Percentiles rank a stretch among this genome's conserved stretches.
phyloP scores from a whole-genome alignment of 1,140 invertebrate genomes.

The Adoxophyes honmai region DNA sequence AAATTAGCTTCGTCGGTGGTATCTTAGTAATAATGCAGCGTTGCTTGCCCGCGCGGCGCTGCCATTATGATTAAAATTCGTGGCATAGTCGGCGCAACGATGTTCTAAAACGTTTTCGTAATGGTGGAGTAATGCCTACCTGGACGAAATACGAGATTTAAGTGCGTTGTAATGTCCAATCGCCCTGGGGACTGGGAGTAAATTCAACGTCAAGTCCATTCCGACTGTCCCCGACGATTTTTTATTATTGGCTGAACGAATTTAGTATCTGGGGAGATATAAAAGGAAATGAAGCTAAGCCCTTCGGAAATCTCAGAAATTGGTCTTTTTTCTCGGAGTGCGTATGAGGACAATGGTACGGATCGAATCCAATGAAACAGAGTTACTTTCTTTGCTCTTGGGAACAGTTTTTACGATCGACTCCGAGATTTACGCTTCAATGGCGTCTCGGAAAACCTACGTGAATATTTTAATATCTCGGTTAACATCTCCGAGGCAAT shows the following conservation, averaged over 20 bases:
- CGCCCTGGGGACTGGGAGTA: conserved; percentile 39
- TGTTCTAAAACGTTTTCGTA: not conserved
- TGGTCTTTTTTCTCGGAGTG: conserved; percentile 61
- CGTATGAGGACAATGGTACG: conserved; percentile 59
- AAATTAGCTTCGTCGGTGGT: too few species aligned
- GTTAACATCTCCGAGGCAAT: conserved; percentile 28
- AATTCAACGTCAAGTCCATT: conserved; percentile 56
- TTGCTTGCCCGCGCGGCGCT: too few species aligned
- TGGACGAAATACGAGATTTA: conserved; percentile 19
- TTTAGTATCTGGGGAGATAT: conserved; percentile 72
- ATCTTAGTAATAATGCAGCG: too few species aligned
- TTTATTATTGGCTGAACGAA: conserved; percentile 69
- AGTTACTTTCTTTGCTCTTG: conserved; percentile 42
- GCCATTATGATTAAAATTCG: too few species aligned
- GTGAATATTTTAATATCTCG: conserved; percentile 48
- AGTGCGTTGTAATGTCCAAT: conserved; percentile 44
- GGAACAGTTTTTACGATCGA: conserved; percentile 57
- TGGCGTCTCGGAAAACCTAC: conserved; percentile 33
- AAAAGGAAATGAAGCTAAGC: conserved; percentile 73
- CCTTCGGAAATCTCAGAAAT: conserved; percentile 72
- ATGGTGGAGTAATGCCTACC: not conserved
- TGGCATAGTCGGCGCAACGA: too few species aligned
- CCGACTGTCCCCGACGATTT: conserved; percentile 58
- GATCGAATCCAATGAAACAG: conserved; percentile 46
- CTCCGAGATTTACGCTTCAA: conserved; percentile 51